A percentile compares a stretch with the other conserved stretches of the same genome.
Evolutionary conservation across 37 sponge, comb jelly and placozoan genomes (phyloP).

Genomic region (Ephydatia muelleri): DNA sequence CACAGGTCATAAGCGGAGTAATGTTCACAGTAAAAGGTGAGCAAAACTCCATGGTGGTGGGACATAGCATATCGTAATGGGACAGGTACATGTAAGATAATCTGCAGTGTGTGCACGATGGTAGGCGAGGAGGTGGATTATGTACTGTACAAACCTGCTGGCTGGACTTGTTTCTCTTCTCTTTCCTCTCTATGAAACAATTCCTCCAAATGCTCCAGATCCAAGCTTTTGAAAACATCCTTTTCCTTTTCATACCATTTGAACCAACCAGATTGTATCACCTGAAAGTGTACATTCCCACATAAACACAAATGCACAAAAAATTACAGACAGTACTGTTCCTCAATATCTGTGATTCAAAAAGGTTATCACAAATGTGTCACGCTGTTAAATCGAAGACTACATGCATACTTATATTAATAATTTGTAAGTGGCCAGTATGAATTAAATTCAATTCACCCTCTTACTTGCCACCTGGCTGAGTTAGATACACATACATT

Average conservation of each 20-base stretch:
- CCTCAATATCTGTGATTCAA: background rate
- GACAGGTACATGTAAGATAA: too few relatives aligned
- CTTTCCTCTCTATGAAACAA: conserved; percentile 34
- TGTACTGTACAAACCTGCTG: background rate
- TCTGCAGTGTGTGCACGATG: too few relatives aligned
- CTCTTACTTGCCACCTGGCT: too few relatives aligned
- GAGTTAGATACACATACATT: too few relatives aligned
- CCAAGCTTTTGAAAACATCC: conserved; percentile 44
- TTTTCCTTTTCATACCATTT: background rate
- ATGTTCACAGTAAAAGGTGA: too few relatives aligned
- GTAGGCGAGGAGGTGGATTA: background rate
- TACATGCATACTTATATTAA: conserved; percentile 2
- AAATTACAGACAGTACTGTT: background rate
- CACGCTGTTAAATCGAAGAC: background rate
- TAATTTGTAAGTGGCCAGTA: too few relatives aligned
- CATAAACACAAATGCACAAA: background rate
- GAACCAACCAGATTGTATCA: background rate
- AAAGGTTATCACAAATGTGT: too few relatives aligned
- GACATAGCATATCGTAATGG: too few relatives aligned
- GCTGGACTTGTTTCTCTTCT: conserved; percentile 6
- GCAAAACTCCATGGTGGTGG: too few relatives aligned
- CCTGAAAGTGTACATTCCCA: background rate
- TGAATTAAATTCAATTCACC: too few relatives aligned
- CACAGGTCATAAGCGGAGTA: too few relatives aligned
- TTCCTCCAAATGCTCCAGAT: conserved; percentile 51